Base-by-base conservation (phyloP, 2,888 invertebrate species). In the Hydropsyche betteni region DNA sequence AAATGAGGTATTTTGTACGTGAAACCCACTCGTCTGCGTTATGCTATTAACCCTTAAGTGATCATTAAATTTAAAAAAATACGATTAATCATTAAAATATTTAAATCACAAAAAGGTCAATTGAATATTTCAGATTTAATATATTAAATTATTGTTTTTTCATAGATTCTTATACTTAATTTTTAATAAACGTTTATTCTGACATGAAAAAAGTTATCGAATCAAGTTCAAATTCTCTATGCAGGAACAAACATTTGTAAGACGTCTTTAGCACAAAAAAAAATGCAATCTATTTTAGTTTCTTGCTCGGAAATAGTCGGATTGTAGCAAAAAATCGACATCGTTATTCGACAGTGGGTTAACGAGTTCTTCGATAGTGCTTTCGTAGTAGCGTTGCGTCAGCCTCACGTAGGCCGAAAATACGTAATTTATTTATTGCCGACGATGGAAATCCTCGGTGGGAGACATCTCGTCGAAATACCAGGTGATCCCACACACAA, bases 381-480 rank as follows among this genome's bases (percentile, higher is more conserved):
- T 55, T 55, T 71, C 71, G 71, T 71, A 71, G 71, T 71, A 71
- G 6, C n/a, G 16, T 55, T 33, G 33, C 68, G 73, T 44, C 69
- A 44, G 58, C 64, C 58, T 51, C 52, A 76, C 52, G 64, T 51
- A 33, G 70, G 70, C 82, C 92, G 92, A 86, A 93, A 92, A 93
- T 93, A 93, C 92, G 93, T 34, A 55, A 71, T 71, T 71, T 71
- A 71, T 71, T 71, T 71, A 34, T 14, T 69, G 50, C 69, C 69
- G 16, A 5, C 69, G 33, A 69, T 69, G 69, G 69, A 53, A 52
- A 55, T 71, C 58, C 71, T n/a, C 53, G 16, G 71, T 71, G 71
- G 71, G 71, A 71, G 71, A 71, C 71, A 55, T 55, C 71, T 71
- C 58, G 68, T 33, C 51, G 68, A 75, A 74, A 77, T 52, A 77